Percentiles rank a stretch among this genome's conserved stretches.
These are phyloP conservation scores for Pentalonia nigronervosa DNA, from an alignment of 1,140 invertebrate species.

Conservation along the genomic window DNA sequence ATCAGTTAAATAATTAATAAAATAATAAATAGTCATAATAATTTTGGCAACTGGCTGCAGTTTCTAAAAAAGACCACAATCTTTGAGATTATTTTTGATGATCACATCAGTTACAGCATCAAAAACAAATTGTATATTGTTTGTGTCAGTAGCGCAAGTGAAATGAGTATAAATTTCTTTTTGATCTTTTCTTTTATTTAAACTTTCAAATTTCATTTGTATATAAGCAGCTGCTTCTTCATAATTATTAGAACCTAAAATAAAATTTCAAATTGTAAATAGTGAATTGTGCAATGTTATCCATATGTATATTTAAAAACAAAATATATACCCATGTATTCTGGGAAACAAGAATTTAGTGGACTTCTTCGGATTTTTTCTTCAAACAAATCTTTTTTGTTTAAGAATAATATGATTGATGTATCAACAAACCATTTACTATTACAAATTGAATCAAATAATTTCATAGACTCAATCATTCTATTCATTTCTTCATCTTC, in stretches of 20 bases:
- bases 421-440: conserved; percentile 98
- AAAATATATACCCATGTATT: conserved; percentile 79
- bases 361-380: conserved; percentile 90
- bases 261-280: conserved; percentile 2
- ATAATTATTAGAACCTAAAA: conserved; percentile 80
- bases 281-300: not conserved
- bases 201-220: conserved; percentile 86
- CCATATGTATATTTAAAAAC: not conserved
- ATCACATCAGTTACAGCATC: conserved; percentile 92
- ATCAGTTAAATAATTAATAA: conserved; percentile 11
- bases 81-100: conserved; percentile 92
- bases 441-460: conserved; percentile 97
- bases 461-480: conserved; percentile 92
- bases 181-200: conserved; percentile 85
- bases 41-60: not conserved
- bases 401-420: conserved; percentile 96
- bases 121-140: conserved; percentile 91
- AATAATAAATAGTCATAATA: not conserved
- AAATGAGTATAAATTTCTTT: conserved; percentile 94
- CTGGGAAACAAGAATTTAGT: conserved; percentile 93
- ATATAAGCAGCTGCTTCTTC: conserved; percentile 89
- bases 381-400: conserved; percentile 97
- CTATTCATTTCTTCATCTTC: conserved; percentile 77
- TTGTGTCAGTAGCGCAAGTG: conserved; percentile 91
- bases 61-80: conserved; percentile 83